Percentiles rank a stretch among this genome's conserved stretches.
Conservation (phyloP, 2,888 invertebrate species). For the Drosophila trichaetosa region DNA sequence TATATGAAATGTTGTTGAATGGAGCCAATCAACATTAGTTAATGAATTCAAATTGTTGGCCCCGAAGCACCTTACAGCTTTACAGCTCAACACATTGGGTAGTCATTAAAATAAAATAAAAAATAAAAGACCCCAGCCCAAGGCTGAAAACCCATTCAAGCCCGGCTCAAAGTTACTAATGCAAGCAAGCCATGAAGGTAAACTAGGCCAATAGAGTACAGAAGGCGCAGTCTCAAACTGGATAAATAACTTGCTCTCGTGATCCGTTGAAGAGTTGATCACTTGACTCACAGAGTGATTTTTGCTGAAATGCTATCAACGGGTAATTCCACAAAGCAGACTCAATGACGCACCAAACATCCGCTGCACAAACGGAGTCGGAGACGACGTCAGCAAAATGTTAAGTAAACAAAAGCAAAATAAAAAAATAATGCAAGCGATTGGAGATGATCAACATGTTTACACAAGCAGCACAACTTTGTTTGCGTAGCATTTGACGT, state of each 20-base stretch:
- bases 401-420: conserved; percentile 19
- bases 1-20: not conserved
- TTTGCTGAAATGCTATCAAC: conserved; percentile 23
- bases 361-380: not conserved
- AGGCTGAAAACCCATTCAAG: conserved; percentile 16
- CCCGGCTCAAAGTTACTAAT: conserved; percentile 15
- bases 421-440: conserved; percentile 17
- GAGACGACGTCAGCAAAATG: conserved; percentile 29
- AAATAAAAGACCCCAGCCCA: conserved; percentile 11
- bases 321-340: conserved; percentile 9
- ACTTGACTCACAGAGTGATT: conserved; percentile 29
- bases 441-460: conserved; percentile 54
- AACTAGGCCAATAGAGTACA: conserved; percentile 39
- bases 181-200: conserved; percentile 45
- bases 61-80: conserved; percentile 2
- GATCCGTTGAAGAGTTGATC: not conserved
- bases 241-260: conserved; percentile 4
- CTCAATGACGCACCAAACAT: conserved; percentile 38
- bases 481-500: conserved; percentile 52
- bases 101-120: not conserved
- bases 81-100: conserved; percentile 11
- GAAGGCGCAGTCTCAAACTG: conserved; percentile 26
- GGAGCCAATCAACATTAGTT: conserved; percentile 3
- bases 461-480: conserved; percentile 24
- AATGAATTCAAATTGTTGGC: conserved; percentile 11